These are phyloP conservation scores for Tyto alba DNA, from an alignment of 2,113 vertebrate species.

Conservation along the genomic window DNA sequence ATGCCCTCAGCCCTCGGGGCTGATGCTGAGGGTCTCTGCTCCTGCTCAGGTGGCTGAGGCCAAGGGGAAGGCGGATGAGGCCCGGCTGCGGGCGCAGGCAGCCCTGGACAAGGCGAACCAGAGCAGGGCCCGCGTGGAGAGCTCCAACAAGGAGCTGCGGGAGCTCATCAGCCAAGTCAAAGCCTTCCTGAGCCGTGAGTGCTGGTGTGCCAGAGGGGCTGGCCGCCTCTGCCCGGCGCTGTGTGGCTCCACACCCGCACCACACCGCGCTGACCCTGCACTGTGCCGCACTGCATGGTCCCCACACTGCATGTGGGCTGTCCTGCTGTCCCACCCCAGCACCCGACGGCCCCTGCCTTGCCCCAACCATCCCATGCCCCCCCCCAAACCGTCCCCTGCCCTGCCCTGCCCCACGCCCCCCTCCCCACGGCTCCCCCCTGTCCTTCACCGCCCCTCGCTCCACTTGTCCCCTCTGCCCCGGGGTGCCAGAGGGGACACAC, in stretches of 20 bases:
- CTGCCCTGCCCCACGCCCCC: not conserved
- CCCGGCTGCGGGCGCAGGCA: constrained; percentile 81
- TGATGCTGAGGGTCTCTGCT: not conserved
- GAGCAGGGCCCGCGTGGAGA: constrained; percentile 85
- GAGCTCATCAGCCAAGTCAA: constrained; percentile 93
- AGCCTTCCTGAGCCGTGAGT: constrained; percentile 94
- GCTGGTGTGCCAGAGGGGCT: fast-evolving
- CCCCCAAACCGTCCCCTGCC: not conserved
- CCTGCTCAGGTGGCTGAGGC: constrained; percentile 82
- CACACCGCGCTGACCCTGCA: not conserved
- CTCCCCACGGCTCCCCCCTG: not conserved
- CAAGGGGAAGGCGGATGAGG: constrained; percentile 85
- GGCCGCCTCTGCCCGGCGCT: not conserved
- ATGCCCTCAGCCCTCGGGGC: not conserved
- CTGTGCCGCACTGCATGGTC: fast-evolving
- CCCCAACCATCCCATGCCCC: no score
- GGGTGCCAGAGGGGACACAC: not conserved
- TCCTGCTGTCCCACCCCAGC: not conserved
- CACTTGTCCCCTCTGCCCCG: fast-evolving
- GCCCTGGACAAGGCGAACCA: constrained; percentile 87
- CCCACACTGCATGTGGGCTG: not conserved
- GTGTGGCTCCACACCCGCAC: not conserved
- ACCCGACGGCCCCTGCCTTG: not conserved
- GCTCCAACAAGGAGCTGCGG: constrained; percentile 89
- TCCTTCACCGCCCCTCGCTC: not conserved